Percentiles rank a stretch among this genome's conserved stretches.
phyloP scores from a whole-genome alignment of 2,888 invertebrate genomes.

The Parasteatoda lunata region DNA sequence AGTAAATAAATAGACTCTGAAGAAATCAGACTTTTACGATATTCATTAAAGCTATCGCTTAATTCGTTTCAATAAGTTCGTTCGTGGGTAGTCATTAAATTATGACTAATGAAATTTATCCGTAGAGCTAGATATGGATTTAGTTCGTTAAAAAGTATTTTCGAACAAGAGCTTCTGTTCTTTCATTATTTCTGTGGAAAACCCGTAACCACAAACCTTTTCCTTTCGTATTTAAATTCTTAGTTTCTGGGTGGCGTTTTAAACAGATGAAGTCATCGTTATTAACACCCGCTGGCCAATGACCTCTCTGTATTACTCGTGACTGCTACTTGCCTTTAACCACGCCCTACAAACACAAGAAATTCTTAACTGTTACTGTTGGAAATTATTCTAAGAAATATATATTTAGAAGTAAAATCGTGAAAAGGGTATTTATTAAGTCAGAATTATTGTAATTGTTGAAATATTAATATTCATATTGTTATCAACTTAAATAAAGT shows the following conservation, averaged over 20 bases:
- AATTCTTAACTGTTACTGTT: slow-evolving; percentile 34
- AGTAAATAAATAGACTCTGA: no score
- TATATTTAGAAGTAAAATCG: not conserved
- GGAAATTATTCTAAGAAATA: not conserved
- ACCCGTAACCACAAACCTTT: slow-evolving; percentile 21
- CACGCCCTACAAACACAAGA: slow-evolving; percentile 46
- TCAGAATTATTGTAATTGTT: not conserved
- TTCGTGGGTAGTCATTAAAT: no score
- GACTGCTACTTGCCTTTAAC: slow-evolving; percentile 36
- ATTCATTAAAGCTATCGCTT: no score
- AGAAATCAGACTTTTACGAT: no score
- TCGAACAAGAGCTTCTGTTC: no score
- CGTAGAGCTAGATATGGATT: no score
- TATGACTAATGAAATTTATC: no score
- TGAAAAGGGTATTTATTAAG: not conserved
- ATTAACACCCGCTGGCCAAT: slow-evolving; percentile 54
- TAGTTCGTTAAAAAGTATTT: no score
- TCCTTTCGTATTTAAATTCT: not conserved
- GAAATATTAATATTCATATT: not conserved
- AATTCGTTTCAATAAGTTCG: no score
- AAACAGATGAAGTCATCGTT: slow-evolving; percentile 54
- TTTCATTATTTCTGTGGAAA: slow-evolving; percentile 3
- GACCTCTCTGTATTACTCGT: slow-evolving; percentile 49
- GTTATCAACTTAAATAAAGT: no score
- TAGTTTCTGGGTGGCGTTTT: not conserved